phyloP scores from a whole-genome alignment of 2,888 invertebrate genomes.

The Callinectes sapidus region DNA sequence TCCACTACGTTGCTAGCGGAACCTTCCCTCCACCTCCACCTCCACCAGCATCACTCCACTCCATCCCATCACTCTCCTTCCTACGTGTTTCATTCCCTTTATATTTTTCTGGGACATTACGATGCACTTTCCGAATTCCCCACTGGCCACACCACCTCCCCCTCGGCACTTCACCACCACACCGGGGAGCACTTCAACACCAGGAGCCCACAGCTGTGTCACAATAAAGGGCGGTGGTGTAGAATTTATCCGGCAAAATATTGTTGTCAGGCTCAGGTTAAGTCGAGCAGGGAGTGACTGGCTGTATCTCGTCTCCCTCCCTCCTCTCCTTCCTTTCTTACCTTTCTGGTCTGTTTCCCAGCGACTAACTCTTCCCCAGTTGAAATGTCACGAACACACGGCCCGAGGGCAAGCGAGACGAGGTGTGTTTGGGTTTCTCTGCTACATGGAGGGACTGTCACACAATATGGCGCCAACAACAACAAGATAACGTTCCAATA shows the following conservation, averaged over 20 bases:
- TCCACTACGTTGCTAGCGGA: neutral
- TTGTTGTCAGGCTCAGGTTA: neutral
- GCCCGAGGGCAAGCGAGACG: conserved; percentile 41
- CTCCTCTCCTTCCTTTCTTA: conserved; percentile 18
- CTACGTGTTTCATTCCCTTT: neutral
- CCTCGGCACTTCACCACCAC: neutral
- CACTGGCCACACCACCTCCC: neutral
- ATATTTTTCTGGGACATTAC: neutral
- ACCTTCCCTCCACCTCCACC: neutral
- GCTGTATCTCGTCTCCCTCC: neutral
- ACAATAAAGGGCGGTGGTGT: neutral
- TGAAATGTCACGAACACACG: conserved; percentile 43
- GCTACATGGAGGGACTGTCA: conserved; percentile 59
- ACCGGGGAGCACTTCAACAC: neutral
- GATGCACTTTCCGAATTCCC: neutral
- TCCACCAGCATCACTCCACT: neutral
- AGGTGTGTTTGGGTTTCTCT: conserved; percentile 40
- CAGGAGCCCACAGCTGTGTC: neutral
- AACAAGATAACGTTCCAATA: conserved; percentile 64
- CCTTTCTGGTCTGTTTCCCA: conserved; percentile 28
- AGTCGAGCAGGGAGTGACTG: neutral
- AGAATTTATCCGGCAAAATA: conserved; percentile 18
- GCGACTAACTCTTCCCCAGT: neutral
- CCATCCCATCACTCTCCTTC: neutral
- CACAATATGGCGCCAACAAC: conserved; percentile 68